These are phyloP conservation scores for Megalurothrips usitatus DNA, from an alignment of 2,888 invertebrate genomes.

Conservation along the genomic window DNA sequence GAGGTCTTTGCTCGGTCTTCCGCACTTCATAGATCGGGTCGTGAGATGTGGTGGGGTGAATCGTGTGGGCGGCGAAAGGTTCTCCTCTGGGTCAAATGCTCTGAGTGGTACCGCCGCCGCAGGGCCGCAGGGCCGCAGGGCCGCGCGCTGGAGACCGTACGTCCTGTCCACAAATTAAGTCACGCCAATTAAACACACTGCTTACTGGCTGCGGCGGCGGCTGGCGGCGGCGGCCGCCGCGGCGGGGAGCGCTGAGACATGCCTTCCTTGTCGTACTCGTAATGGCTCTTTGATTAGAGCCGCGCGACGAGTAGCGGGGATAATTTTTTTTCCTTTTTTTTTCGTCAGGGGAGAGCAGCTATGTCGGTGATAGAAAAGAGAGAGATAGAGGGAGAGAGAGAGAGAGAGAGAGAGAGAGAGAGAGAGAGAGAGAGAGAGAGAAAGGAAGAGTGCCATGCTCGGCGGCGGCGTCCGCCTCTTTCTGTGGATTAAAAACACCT, in stretches of 20 bases:
- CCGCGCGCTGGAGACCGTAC: background rate
- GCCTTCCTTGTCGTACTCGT: background rate
- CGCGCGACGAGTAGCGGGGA: background rate
- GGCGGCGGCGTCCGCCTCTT: background rate
- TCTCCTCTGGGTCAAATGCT: too few relatives aligned
- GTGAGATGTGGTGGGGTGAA: too few relatives aligned
- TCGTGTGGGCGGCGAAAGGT: too few relatives aligned
- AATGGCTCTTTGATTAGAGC: background rate
- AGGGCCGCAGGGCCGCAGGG: too few relatives aligned
- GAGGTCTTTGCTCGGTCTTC: too few relatives aligned
- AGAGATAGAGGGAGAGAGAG: background rate
- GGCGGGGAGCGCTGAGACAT: too few relatives aligned
- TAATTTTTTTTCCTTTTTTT: background rate
- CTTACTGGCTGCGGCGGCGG: too few relatives aligned
- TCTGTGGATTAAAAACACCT: too few relatives aligned
- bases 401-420: background rate
- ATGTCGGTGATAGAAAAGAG: background rate
- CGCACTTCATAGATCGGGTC: too few relatives aligned
- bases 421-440: too few relatives aligned
- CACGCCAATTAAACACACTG: background rate
- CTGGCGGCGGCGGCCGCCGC: too few relatives aligned
- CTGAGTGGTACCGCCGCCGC: too few relatives aligned
- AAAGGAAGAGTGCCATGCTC: background rate
- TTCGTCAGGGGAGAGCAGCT: background rate
- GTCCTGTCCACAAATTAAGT: constrained; percentile 11